A percentile compares a stretch with the other conserved stretches of the same genome.
Conservation (phyloP, 1,140 invertebrate species). For the Cataglyphis hispanica region DNA sequence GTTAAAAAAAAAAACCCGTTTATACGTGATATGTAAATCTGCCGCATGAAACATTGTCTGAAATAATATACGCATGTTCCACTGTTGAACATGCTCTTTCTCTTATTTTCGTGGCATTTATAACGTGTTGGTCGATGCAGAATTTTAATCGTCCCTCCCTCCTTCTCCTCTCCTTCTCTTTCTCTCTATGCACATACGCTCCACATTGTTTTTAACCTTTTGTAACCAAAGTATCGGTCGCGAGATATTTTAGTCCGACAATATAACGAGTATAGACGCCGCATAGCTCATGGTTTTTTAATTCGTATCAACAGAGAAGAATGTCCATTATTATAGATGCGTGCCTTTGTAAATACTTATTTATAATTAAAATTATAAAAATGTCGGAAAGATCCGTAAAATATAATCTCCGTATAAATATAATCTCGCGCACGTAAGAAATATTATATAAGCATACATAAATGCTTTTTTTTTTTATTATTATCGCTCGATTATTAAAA, state of each 20-base stretch:
- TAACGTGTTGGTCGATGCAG: conserved; percentile 1
- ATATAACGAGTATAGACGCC: not conserved
- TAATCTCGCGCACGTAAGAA: not conserved
- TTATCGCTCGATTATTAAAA: not conserved
- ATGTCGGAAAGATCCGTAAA: not conserved
- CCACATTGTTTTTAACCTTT: conserved; percentile 32
- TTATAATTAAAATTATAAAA: not conserved
- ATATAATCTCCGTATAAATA: not conserved
- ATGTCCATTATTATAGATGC: not conserved
- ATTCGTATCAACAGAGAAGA: not conserved
- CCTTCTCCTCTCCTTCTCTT: no score
- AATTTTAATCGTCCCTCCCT: conserved; percentile 45
- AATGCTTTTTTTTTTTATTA: not conserved
- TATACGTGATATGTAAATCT: conserved; percentile 18
- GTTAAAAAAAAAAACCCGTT: conserved; percentile 1
- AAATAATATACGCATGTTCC: conserved; percentile 15
- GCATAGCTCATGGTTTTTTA: conserved; percentile 12
- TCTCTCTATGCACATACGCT: not conserved
- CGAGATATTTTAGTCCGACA: not conserved
- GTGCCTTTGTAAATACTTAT: not conserved
- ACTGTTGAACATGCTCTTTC: not conserved
- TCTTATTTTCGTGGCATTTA: conserved; percentile 5
- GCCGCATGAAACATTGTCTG: not conserved
- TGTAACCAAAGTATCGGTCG: conserved; percentile 6
- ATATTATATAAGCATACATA: not conserved